Percentiles rank a stretch among this genome's conserved stretches.
phyloP scores from a whole-genome alignment of 2,113 vertebrate genomes.

The Cynoglossus semilaevis region DNA sequence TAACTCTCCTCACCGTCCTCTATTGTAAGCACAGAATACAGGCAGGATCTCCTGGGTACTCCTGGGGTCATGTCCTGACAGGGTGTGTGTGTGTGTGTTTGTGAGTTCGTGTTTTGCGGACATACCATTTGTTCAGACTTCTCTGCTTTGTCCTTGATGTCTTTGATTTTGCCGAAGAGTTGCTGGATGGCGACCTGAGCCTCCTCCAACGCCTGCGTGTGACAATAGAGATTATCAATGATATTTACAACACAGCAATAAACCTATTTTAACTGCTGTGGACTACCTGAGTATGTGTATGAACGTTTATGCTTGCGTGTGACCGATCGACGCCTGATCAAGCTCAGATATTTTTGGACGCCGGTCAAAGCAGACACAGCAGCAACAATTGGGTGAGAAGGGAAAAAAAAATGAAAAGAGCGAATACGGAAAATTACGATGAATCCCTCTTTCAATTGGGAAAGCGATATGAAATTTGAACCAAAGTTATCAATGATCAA shows the following conservation, averaged over 20 bases:
- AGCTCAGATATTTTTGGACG: not conserved
- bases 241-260: slow-evolving; percentile 6
- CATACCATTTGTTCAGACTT: slow-evolving; percentile 99
- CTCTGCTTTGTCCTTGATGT: slow-evolving; percentile 99
- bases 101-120: slow-evolving; percentile 15
- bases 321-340: too few species aligned
- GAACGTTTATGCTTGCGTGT: not conserved
- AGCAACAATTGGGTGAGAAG: not conserved
- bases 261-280: not conserved
- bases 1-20: slow-evolving; percentile 20
- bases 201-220: slow-evolving; percentile 90
- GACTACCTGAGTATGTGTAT: not conserved
- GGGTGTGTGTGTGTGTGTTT: slow-evolving; percentile 9
- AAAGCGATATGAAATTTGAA: not conserved
- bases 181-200: slow-evolving; percentile 97
- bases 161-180: slow-evolving; percentile 98
- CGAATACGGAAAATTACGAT: not conserved
- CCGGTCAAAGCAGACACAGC: not conserved
- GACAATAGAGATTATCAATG: slow-evolving; percentile 34
- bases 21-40: slow-evolving; percentile 20
- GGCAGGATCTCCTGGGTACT: not conserved
- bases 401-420: not conserved
- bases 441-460: not conserved
- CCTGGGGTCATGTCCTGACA: slow-evolving; percentile 4
- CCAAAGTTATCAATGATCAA: not conserved